Conservation (phyloP, 2,888 invertebrate species). For the Drosophila mettleri region DNA sequence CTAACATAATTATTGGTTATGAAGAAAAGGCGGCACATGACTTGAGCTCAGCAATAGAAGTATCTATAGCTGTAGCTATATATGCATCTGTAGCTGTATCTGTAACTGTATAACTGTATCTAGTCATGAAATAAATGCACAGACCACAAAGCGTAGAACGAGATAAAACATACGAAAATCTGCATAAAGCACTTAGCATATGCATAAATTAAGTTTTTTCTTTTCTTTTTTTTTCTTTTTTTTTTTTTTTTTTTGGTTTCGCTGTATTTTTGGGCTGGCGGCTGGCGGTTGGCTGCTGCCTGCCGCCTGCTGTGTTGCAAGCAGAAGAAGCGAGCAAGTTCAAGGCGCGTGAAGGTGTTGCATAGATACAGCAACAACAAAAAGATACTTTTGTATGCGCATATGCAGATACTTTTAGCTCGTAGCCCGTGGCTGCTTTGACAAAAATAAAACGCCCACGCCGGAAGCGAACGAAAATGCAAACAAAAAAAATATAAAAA, state of each 20-base stretch:
- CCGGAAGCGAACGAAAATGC: slow-evolving; percentile 53
- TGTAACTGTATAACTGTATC: slow-evolving; percentile 28
- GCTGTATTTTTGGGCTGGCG: slow-evolving; percentile 11
- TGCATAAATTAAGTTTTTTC: slow-evolving; percentile 10
- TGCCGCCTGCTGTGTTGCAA: slow-evolving; percentile 43
- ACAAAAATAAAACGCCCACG: slow-evolving; percentile 64
- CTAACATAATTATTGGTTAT: slow-evolving; percentile 48
- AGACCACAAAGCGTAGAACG: slow-evolving; percentile 24
- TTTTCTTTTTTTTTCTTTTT: neutral
- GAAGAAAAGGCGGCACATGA: slow-evolving; percentile 57
- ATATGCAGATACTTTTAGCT: slow-evolving; percentile 21
- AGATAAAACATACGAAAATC: slow-evolving; percentile 7
- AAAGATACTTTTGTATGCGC: slow-evolving; percentile 16
- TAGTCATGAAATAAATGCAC: slow-evolving; percentile 65
- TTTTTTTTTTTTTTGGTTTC: neutral
- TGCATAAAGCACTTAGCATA: slow-evolving; percentile 20
- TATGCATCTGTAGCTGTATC: neutral
- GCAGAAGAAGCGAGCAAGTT: slow-evolving; percentile 56
- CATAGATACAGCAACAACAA: slow-evolving; percentile 16
- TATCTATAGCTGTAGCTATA: neutral
- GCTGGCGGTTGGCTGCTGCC: neutral
- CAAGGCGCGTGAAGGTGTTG: slow-evolving; percentile 51
- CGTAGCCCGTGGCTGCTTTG: slow-evolving; percentile 24
- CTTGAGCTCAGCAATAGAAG: slow-evolving; percentile 21
- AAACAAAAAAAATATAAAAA: too few species aligned